phyloP scores from a whole-genome alignment of 2,797 vertebrate genomes.

The Orientallactaga sibirica region DNA sequence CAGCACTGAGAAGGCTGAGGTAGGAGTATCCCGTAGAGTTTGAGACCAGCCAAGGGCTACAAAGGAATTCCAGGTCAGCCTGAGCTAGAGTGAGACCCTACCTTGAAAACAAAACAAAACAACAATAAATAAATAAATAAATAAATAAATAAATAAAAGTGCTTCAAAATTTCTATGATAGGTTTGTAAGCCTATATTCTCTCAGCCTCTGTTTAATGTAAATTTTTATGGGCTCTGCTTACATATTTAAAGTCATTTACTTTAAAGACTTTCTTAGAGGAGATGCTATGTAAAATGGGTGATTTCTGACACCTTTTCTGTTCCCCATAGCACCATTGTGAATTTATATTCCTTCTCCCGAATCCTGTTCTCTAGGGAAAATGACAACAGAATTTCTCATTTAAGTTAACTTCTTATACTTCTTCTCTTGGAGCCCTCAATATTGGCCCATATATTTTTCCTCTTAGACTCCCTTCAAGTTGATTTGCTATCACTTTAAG shows the following conservation, averaged over 20 bases:
- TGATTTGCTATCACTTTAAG: conserved; percentile 57
- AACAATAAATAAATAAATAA: no score
- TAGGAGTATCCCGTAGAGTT: no score
- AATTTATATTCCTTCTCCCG: conserved; percentile 86
- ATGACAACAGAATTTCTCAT: conserved; percentile 80
- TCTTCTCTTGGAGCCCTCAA: conserved; percentile 23
- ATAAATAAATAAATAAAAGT: not conserved
- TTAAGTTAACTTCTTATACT: conserved; percentile 78
- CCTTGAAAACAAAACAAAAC: no score
- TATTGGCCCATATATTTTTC: conserved; percentile 49
- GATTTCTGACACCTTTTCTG: conserved; percentile 89
- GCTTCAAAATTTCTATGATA: conserved; percentile 78
- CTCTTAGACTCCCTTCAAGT: not conserved
- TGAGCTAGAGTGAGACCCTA: no score
- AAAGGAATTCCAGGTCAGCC: no score
- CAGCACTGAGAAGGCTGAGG: no score
- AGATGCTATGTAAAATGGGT: conserved; percentile 86
- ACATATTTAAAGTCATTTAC: conserved; percentile 85
- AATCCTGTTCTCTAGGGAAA: conserved; percentile 84
- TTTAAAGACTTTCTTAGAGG: conserved; percentile 85
- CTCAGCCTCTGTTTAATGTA: conserved; percentile 64
- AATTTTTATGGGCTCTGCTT: conserved; percentile 84
- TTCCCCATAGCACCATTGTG: conserved; percentile 83
- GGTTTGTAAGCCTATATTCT: conserved; percentile 77
- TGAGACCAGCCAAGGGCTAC: no score